Evolutionary conservation across 2,797 vertebrate genomes (phyloP), one percentile per base, ranked within the genome.

Genomic region (Mus minutoides): DNA sequence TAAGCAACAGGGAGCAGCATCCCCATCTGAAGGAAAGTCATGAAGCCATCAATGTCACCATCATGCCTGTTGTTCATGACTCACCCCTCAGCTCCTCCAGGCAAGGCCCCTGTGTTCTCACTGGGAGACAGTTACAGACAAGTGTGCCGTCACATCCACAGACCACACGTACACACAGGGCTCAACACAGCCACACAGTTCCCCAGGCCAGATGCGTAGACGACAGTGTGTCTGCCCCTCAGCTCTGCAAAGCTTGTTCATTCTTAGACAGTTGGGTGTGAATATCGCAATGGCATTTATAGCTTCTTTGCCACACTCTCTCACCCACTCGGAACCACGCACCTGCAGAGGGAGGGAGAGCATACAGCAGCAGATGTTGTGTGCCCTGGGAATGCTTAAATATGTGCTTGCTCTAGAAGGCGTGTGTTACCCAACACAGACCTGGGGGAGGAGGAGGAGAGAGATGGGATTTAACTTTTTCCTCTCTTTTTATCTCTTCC

Each of bases 251-350:
- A 93, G n/a, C 80, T 90, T 93, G 64, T 75, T 96, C 86, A 37
- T 93, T 97, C 93, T 94, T 87, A n/a, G 83, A 88, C 84, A 94
- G 88, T 6, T 73, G 37, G n/a, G 49, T 94, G 31, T 83, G 80
- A 88, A 13, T 76, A 34, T 16, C 0, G 4, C 85, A 62, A 19
- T 0, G 1, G 80, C 21, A 4, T 90, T 89, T 62, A 73, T 10
- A 2, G 21, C 4, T 21, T 87, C 94, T 92, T 0, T 0, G 22
- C 67, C 90, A 82, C 73, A 19, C 89, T 34, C 40, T 46, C 69
- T n/a, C 46, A 1, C 78, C 89, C 0, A 3, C 26, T 0, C 79
- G 3, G 3, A 87, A 26, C 56, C 67, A 87, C 13, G 54, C 71
- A 62, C 40, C 80, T n/a, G 19, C 49, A 46, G 75, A 96, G n/a